Evolutionary conservation across 2,888 invertebrate genomes (phyloP).

Genomic region (Napeogenes sylphis): DNA sequence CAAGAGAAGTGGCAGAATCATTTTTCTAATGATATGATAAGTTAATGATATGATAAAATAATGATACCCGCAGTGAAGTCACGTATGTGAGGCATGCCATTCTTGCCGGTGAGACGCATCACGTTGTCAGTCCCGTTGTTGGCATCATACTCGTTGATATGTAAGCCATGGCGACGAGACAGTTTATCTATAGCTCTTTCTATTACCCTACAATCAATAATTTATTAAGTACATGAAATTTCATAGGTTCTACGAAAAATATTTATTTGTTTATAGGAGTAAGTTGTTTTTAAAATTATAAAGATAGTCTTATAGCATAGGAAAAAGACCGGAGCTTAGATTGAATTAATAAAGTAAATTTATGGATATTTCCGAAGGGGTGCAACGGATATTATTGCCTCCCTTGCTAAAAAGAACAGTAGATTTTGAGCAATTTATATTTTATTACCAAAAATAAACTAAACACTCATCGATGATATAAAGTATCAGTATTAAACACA

Average conservation of each 20-base stretch:
- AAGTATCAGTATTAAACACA: too few relatives aligned
- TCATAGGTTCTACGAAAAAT: not conserved
- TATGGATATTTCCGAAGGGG: too few relatives aligned
- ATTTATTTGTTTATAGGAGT: too few relatives aligned
- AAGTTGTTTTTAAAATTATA: too few relatives aligned
- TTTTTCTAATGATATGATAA: not conserved
- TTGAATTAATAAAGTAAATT: too few relatives aligned
- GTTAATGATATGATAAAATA: not conserved
- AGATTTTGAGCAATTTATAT: too few relatives aligned
- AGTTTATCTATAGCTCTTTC: conserved; percentile 96
- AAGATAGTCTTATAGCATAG: too few relatives aligned
- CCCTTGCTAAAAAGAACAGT: too few relatives aligned
- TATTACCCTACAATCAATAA: conserved; percentile 81
- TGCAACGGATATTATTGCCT: too few relatives aligned
- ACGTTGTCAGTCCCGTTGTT: conserved; percentile 96
- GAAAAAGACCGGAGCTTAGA: too few relatives aligned
- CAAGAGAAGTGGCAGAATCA: not conserved
- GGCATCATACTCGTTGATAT: conserved; percentile 97
- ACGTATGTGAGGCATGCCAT: conserved; percentile 95
- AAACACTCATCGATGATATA: too few relatives aligned
- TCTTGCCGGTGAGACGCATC: conserved; percentile 92
- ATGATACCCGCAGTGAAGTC: conserved; percentile 88
- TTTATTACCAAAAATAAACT: too few relatives aligned
- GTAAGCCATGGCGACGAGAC: conserved; percentile 90
- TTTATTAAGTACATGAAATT: not conserved